phyloP scores from a whole-genome alignment of 2,113 vertebrate species.

The Castor canadensis region DNA sequence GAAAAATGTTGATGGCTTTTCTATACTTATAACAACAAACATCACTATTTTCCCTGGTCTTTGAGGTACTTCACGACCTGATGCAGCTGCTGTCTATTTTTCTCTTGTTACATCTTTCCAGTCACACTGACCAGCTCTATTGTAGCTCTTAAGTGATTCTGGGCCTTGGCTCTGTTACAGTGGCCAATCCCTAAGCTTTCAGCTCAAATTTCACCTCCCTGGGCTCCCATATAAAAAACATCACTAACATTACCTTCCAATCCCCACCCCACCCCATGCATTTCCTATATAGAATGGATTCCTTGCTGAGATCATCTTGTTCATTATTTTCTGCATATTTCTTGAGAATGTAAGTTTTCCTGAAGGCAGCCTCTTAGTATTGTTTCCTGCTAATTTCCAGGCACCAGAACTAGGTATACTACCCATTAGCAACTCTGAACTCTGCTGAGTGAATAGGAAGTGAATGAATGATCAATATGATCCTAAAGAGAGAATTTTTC shows the following conservation, averaged over 20 bases:
- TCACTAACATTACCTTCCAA: too few species aligned
- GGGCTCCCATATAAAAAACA: background rate
- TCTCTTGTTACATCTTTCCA: background rate
- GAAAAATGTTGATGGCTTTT: background rate
- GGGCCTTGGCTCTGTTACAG: background rate
- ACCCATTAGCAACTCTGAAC: background rate
- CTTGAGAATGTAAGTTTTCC: background rate
- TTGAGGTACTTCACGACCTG: fast-evolving
- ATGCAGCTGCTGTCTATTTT: background rate
- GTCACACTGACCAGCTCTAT: background rate
- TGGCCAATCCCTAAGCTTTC: background rate
- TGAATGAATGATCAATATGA: background rate
- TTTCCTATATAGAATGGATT: background rate
- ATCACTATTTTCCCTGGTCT: background rate
- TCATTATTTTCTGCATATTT: background rate
- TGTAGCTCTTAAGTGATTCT: background rate
- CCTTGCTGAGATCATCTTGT: background rate
- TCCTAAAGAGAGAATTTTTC: background rate
- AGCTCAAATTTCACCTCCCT: background rate
- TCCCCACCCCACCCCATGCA: fast-evolving
- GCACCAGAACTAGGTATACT: background rate
- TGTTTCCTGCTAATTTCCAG: background rate
- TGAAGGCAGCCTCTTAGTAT: background rate
- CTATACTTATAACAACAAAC: background rate
- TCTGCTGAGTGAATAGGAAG: background rate